Base-by-base conservation (phyloP, 2,888 invertebrate species). In the Chrysina gloriosa region DNA sequence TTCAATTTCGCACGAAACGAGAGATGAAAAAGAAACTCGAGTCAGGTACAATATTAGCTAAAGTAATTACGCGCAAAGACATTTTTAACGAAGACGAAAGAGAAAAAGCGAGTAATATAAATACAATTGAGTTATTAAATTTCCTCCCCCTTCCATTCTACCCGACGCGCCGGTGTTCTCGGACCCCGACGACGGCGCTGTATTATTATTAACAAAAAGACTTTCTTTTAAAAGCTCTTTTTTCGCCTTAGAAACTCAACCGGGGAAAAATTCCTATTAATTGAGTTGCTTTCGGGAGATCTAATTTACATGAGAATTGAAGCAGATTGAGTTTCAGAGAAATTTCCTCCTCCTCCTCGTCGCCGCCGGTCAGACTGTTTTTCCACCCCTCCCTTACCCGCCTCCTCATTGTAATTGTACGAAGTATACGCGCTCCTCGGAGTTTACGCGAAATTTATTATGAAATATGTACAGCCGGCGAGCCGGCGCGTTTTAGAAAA, bases 221-320 rank as follows among this genome's bases (percentile, higher is more conserved):
- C 6, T 34, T 34, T 54, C 16, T n/a, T 61, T 42, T 61, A 25
- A 61, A 61, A 61, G 58, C 42, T 16, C 42, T 42, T 61, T 61
- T 42, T 61, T 61, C 42, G 16, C 27, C 16, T 61, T 42, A 61
- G 42, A 61, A 61, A 42, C 27, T 29, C 27, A 9, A 19, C n/a
- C 9, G 23, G 27, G 42, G 52, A 65, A 65, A 65, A 52, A 29
- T 39, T 34, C 50, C 25, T 52, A 52, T 65, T 65, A 65, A 65
- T 65, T 65, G 65, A 65, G 52, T 52, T 52, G 52, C 65, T 65
- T 65, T 52, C 34, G 34, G 36, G 42, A 64, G 65, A 65, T 65
- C 65, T 65, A 65, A 65, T 65, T 65, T 65, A 65, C 65, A 65
- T 65, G 65, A 65, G 52, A 65, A 65, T 65, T 65, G 65, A 65